Evolutionary conservation across 2,797 vertebrate genomes (phyloP), one percentile per base, ranked within the genome.

Genomic region (Cryptoblepharus egeriae): DNA sequence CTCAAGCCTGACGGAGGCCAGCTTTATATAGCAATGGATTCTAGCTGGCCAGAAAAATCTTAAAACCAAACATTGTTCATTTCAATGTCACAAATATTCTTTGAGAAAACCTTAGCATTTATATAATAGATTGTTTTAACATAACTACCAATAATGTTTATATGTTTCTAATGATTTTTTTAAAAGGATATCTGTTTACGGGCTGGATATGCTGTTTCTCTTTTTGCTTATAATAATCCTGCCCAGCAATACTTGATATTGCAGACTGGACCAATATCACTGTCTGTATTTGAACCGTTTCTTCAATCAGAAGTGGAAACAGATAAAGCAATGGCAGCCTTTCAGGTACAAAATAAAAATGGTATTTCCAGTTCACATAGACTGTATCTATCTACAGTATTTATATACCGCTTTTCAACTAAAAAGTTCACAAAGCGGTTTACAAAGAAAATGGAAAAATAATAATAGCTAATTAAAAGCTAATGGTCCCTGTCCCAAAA

Each of bases 191-290:
- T 96, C 55, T 57, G 93, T 87, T 91, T 96, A 90, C 93, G 93
- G 85, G 96, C 95, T 61, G 95, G 94, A 37, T 93, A 95, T 67
- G 96, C 95, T 42, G 75, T 97, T 79, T 88, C 96, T 6, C 92
- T 96, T 88, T 97, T 96, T 92, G 96, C 94, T 30, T 96, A 94
- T 85, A 96, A 95, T 81, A 96, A 94, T 86, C 85, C 87, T 61
- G 73, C 87, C 45, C 95, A 96, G 86, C 95, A 96, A 88, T 87
- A 84, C 30, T 55, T 92, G 75, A 94, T 97, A 79, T 9, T 91
- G 85, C 92, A 95, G 85, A 90, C 30, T 45, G 94, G 95, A 69
- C 92, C 90, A 57, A 90, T 97, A 67, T 87, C 91, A 28, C 45
- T 95, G 26, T 88, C 93, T 22, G 74, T 90, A 70, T 96, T 93